Evolutionary conservation across 2,797 vertebrate genomes (phyloP), one percentile per base, ranked within the genome.

Genomic region (Mormyrus hasselquistii): DNA sequence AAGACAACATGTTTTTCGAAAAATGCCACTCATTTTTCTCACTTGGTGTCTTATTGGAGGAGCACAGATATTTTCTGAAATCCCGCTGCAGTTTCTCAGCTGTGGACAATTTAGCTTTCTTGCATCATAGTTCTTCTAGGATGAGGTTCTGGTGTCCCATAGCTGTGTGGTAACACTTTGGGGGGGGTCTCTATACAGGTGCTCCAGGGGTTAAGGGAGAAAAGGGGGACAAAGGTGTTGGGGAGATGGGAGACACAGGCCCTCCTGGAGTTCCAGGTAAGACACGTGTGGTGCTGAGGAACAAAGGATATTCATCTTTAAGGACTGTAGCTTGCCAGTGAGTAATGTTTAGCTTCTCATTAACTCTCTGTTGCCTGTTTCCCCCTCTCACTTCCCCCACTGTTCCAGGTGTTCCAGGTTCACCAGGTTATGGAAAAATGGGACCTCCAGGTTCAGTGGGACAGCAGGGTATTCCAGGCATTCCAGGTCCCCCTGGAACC

Each of bases 381-480:
- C 47, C 38, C 59, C 38, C 52, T 82, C 49, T 83, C 2, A 65
- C 87, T 1, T 59, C 49, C 85, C 2, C 12, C 14, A 2, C 53
- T 82, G 34, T 88, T 73, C 19, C 91, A 99, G 98, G 98, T 92
- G 91, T 97, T 55, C 98, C 98, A 16, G 98, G 98, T 0, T 94
- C 97, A 49, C 97, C 95, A 3, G 98, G 98, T 53, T 99, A 99
- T 0, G 97, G 98, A 73, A 99, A 99, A 93, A 96, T 97, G 93
- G 98, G 98, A 0, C 93, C 97, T 8, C 96, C 98, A 0, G 98
- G 98, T 49, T 90, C 98, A 0, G 96, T 97, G 91, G 98, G 98
- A 41, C 98, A 98, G 89, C 98, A 99, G 93, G 98, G 98, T 14
- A 97, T 99, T 88, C 98, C 98, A 0, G 98, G 98, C 0, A 93